Percentiles rank a stretch among this genome's conserved stretches.
phyloP scores from a whole-genome alignment of 2,797 vertebrate species.

The Rhadinocentrus ornatus region DNA sequence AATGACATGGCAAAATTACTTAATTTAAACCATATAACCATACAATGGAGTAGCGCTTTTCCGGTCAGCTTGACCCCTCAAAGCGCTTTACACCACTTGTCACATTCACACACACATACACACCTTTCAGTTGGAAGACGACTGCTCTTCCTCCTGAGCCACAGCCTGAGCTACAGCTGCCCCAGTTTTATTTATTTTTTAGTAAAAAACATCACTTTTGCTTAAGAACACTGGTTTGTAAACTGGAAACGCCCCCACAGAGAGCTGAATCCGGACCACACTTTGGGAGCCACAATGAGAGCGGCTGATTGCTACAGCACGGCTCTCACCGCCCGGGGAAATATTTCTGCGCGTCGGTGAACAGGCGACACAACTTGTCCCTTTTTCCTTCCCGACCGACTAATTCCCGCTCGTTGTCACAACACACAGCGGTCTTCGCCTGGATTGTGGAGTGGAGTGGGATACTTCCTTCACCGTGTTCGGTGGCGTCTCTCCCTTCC shows the following conservation, averaged over 20 bases:
- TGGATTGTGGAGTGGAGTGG: conserved; percentile 32
- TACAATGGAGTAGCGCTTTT: background rate
- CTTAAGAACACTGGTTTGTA: conserved; percentile 2
- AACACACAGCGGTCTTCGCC: background rate
- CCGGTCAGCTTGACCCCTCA: no score
- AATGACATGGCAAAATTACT: conserved; percentile 3
- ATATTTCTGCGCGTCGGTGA: conserved; percentile 40
- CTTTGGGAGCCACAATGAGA: conserved; percentile 32
- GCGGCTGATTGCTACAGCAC: conserved; percentile 3
- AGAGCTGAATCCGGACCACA: conserved; percentile 33
- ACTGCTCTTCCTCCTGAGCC: no score
- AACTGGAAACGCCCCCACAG: conserved; percentile 41
- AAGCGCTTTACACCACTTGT: no score
- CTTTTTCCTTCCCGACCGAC: background rate
- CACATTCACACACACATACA: no score
- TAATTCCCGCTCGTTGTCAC: conserved; percentile 24
- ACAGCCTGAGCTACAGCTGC: no score
- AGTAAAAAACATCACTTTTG: conserved; percentile 3
- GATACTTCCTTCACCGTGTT: conserved; percentile 29
- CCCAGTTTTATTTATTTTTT: no score
- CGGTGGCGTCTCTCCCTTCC: conserved; percentile 27
- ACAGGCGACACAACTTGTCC: conserved; percentile 35
- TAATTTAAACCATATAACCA: background rate
- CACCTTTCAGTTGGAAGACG: no score
- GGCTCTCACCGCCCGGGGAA: conserved; percentile 40